phyloP scores from a whole-genome alignment of 2,113 vertebrate genomes.

The Chinchilla lanigera region DNA sequence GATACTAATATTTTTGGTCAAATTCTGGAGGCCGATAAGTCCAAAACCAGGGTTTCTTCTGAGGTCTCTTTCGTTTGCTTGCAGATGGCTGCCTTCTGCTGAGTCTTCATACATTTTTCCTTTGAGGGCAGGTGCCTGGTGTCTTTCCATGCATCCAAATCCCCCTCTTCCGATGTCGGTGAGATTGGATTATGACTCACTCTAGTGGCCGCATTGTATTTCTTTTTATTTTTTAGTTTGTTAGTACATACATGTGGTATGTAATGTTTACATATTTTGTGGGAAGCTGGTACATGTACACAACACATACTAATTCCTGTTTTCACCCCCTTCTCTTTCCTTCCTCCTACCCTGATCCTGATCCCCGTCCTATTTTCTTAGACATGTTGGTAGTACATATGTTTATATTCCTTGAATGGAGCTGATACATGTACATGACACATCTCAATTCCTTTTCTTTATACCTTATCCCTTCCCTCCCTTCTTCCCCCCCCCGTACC shows the following conservation, averaged over 20 bases:
- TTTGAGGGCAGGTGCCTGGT: neutral
- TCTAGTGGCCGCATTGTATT: neutral
- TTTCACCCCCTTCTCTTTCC: neutral
- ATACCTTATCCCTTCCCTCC: neutral
- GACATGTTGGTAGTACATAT: neutral
- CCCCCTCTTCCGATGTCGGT: neutral
- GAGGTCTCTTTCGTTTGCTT: neutral
- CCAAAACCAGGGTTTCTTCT: neutral
- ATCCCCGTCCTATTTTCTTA: neutral
- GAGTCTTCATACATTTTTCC: neutral
- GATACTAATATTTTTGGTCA: slow-evolving; percentile 11
- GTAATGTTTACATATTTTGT: neutral
- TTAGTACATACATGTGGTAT: neutral
- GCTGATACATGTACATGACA: neutral
- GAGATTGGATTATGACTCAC: neutral
- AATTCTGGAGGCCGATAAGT: neutral
- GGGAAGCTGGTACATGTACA: neutral
- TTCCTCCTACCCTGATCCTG: neutral
- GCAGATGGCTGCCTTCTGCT: neutral
- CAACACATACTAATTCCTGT: neutral
- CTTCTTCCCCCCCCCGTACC: too few species aligned
- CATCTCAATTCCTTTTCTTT: neutral
- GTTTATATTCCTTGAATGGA: neutral
- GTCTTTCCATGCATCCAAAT: neutral
- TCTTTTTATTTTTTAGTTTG: neutral